A percentile compares a stretch with the other conserved stretches of the same genome.
phyloP scores from a whole-genome alignment of 2,888 invertebrate species.

The Syritta pipiens region DNA sequence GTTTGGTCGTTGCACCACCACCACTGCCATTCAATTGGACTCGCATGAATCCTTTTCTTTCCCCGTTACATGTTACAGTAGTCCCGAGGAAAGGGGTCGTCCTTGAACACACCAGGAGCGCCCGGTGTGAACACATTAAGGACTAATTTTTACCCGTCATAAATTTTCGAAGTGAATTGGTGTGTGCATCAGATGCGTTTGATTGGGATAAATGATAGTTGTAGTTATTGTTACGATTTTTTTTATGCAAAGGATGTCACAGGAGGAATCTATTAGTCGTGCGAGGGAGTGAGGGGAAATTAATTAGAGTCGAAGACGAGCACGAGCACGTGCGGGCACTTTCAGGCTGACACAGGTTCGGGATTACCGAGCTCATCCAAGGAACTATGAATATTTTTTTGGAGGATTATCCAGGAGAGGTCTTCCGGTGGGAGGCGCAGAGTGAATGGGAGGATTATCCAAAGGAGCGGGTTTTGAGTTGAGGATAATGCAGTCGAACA shows the following conservation, averaged over 20 bases:
- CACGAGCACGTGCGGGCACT: slow-evolving; percentile 60
- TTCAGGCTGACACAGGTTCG: slow-evolving; percentile 26
- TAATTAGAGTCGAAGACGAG: slow-evolving; percentile 41
- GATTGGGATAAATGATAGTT: slow-evolving; percentile 62
- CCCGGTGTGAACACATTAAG: slow-evolving; percentile 67
- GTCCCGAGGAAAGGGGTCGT: slow-evolving; percentile 46
- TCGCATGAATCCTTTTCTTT: slow-evolving; percentile 68
- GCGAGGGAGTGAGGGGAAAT: slow-evolving; percentile 55
- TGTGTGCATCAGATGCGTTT: slow-evolving; percentile 64
- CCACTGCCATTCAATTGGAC: slow-evolving; percentile 56
- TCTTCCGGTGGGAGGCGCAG: too few species aligned
- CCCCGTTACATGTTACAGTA: slow-evolving; percentile 54
- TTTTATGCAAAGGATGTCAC: slow-evolving; percentile 20
- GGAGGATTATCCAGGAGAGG: too few species aligned
- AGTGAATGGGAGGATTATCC: too few species aligned
- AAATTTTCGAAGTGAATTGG: slow-evolving; percentile 51
- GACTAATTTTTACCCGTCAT: slow-evolving; percentile 65
- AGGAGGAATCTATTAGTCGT: neutral
- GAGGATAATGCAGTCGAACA: too few species aligned
- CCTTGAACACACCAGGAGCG: slow-evolving; percentile 59
- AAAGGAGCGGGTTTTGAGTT: too few species aligned
- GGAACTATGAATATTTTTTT: too few species aligned
- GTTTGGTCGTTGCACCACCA: slow-evolving; percentile 20
- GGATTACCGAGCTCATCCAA: too few species aligned
- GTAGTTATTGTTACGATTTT: too few species aligned